Evolutionary conservation across 2,888 invertebrate genomes (phyloP).

Genomic region (Synanthedon tipuliformis): DNA sequence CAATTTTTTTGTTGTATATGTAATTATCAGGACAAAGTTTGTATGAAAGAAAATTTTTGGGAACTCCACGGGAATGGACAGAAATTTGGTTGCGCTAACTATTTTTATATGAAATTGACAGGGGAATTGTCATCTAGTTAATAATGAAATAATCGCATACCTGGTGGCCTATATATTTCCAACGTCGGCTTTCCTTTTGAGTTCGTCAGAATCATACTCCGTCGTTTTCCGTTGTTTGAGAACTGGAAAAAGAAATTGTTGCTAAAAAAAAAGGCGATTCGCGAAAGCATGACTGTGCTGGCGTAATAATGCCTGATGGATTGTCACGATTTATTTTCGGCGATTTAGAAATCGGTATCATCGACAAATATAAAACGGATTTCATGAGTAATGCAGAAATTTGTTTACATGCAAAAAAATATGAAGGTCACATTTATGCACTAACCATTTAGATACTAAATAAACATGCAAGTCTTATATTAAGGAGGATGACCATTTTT

Average conservation of each 20-base stretch:
- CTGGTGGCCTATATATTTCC: slow-evolving; percentile 91
- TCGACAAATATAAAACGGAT: slow-evolving; percentile 20
- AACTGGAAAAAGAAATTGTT: slow-evolving; percentile 34
- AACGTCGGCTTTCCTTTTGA: slow-evolving; percentile 83
- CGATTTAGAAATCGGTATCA: slow-evolving; percentile 15
- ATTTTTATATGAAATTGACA: too few species aligned
- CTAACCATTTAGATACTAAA: too few species aligned
- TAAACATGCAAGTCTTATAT: too few species aligned
- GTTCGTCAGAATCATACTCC: slow-evolving; percentile 78
- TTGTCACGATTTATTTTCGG: slow-evolving; percentile 33
- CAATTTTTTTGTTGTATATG: too few species aligned
- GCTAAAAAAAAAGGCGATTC: neutral
- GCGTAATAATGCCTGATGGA: slow-evolving; percentile 9
- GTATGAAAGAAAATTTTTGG: too few species aligned
- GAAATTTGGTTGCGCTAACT: too few species aligned
- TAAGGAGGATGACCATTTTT: too few species aligned
- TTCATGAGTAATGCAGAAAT: slow-evolving; percentile 1
- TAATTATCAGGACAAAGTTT: too few species aligned
- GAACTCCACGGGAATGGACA: too few species aligned
- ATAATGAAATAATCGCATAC: slow-evolving; percentile 38
- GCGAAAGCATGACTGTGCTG: neutral
- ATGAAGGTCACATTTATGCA: neutral
- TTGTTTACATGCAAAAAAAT: neutral
- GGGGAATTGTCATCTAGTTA: too few species aligned
- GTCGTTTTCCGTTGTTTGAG: slow-evolving; percentile 76